phyloP scores from a whole-genome alignment of 2,888 invertebrate species.

The Chloroclystis v-ata region DNA sequence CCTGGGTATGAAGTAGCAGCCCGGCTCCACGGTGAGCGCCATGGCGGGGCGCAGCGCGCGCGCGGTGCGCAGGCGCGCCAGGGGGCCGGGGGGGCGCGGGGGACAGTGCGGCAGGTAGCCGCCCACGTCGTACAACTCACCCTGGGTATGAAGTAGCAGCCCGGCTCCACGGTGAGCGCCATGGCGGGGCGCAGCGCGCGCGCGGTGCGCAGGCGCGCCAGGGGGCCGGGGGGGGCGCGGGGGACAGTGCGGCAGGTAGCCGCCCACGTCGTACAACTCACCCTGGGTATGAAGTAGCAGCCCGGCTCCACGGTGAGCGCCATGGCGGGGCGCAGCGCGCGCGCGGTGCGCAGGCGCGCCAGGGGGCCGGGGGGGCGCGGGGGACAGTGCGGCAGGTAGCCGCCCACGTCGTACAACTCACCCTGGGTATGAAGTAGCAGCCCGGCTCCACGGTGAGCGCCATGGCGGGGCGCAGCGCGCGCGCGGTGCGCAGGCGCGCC shows the following conservation, averaged over 20 bases:
- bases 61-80: too few relatives aligned
- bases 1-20: too few relatives aligned
- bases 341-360: neutral
- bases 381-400: too few relatives aligned
- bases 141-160: neutral
- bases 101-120: neutral
- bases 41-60: too few relatives aligned
- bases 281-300: neutral
- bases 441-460: constrained; percentile 97
- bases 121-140: neutral
- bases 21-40: too few relatives aligned
- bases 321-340: too few relatives aligned
- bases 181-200: too few relatives aligned
- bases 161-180: neutral
- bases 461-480: constrained; percentile 88
- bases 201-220: too few relatives aligned
- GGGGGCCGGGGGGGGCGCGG: too few relatives aligned
- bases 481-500: constrained; percentile 85
- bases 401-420: constrained; percentile 43
- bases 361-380: too few relatives aligned
- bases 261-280: neutral
- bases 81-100: too few relatives aligned
- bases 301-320: neutral
- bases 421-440: constrained; percentile 94
- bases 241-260: neutral